These are phyloP conservation scores for Colletes latitarsis DNA, from an alignment of 1,140 invertebrate species.

Conservation along the genomic window DNA sequence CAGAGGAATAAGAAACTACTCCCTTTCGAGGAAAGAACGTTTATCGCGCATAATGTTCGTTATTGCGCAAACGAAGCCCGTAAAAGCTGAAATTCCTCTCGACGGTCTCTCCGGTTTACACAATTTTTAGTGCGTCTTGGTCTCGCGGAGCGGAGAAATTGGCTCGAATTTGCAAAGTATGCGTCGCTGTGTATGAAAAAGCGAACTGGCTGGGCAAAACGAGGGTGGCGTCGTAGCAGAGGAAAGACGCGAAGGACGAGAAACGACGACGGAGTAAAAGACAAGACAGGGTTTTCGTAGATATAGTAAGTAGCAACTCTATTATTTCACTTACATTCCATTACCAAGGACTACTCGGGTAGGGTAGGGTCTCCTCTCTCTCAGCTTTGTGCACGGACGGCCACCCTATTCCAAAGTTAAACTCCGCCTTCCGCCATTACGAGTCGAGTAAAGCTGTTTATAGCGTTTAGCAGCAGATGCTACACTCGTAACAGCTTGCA, in stretches of 20 bases:
- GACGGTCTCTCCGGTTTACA: background rate
- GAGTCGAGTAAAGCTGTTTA: constrained; percentile 72
- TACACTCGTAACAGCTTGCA: constrained; percentile 76
- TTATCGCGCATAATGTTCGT: constrained; percentile 1
- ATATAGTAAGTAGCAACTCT: constrained; percentile 42
- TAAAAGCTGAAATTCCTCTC: background rate
- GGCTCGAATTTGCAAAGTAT: background rate
- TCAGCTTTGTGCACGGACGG: constrained; percentile 31
- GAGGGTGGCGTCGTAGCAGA: background rate
- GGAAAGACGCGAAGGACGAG: background rate
- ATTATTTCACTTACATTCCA: constrained; percentile 60
- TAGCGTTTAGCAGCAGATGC: constrained; percentile 75
- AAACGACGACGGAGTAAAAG: background rate
- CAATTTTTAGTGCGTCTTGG: background rate
- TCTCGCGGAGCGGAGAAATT: background rate
- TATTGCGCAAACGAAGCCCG: constrained; percentile 8
- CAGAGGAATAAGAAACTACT: background rate
- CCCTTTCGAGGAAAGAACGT: background rate
- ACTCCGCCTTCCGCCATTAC: constrained; percentile 67
- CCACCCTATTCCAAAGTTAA: constrained; percentile 69
- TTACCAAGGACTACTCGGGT: constrained; percentile 21
- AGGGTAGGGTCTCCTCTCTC: background rate
- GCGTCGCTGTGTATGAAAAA: background rate
- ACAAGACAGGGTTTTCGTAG: constrained; percentile 4
- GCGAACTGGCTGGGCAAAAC: background rate